Evolutionary conservation across 2,888 invertebrate genomes (phyloP).

Genomic region (Polydrusus tereticollis): DNA sequence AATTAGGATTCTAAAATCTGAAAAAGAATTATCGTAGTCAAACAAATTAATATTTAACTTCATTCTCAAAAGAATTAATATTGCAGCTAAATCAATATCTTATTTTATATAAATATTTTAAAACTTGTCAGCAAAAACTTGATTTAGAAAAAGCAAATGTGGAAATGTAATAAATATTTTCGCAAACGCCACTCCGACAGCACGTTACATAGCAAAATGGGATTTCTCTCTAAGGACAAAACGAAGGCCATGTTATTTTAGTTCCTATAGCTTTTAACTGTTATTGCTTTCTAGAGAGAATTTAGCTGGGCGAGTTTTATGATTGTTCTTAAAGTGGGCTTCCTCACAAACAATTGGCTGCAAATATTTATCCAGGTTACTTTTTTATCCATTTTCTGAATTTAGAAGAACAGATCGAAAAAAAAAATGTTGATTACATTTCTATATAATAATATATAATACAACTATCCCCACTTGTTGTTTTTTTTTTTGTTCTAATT

Average conservation of each 20-base stretch:
- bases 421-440: no score
- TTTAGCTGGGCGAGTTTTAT: constrained; percentile 36
- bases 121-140: background rate
- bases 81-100: no score
- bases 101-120: no score
- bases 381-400: no score
- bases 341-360: background rate
- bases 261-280: constrained; percentile 42
- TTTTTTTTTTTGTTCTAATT: no score
- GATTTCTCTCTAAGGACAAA: constrained; percentile 38
- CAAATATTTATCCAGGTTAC: constrained; percentile 13
- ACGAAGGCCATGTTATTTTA: constrained; percentile 41
- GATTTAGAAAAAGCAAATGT: constrained; percentile 42
- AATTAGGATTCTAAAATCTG: no score
- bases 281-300: constrained; percentile 44
- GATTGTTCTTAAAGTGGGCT: constrained; percentile 32
- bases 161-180: constrained; percentile 54
- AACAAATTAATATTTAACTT: no score
- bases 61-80: no score
- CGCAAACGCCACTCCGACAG: constrained; percentile 51
- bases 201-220: constrained; percentile 45
- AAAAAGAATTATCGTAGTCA: no score
- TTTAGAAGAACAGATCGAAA: no score
- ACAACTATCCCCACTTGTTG: no score
- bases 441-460: no score